A percentile compares a stretch with the other conserved stretches of the same genome.
Evolutionary conservation across 2,113 vertebrate species (phyloP).

Genomic region (Anas platyrhynchos): DNA sequence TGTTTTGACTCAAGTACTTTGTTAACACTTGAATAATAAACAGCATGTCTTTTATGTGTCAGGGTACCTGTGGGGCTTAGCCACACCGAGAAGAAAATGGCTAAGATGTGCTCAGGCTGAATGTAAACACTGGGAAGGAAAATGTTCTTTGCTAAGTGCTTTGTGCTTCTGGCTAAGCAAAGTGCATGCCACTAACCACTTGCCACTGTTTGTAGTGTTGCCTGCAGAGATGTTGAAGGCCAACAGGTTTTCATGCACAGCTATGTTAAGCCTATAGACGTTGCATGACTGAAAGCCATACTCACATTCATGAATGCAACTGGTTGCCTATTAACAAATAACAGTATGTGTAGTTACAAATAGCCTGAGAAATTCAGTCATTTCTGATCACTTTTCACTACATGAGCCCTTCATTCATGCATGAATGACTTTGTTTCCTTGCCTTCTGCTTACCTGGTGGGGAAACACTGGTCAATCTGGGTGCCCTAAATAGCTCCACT

Average conservation of each 20-base stretch:
- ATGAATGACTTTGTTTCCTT: not conserved
- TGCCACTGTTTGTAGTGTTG: not conserved
- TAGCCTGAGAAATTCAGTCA: not conserved
- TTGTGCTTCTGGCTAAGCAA: not conserved
- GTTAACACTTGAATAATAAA: constrained; percentile 50
- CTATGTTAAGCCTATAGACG: not conserved
- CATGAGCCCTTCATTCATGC: not conserved
- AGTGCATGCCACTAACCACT: not conserved
- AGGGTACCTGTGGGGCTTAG: not conserved
- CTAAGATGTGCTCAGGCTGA: not conserved
- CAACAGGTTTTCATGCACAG: not conserved
- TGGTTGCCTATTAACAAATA: not conserved
- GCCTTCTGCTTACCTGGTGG: not conserved
- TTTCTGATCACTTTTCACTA: not conserved
- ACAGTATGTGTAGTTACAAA: not conserved
- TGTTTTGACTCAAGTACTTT: constrained; percentile 21
- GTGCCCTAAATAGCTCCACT: not conserved
- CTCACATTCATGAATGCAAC: not conserved
- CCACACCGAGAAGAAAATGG: not conserved
- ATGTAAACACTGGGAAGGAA: not conserved
- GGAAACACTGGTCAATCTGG: not conserved
- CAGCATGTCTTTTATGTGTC: not conserved
- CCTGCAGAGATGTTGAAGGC: not conserved
- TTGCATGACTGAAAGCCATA: not conserved
- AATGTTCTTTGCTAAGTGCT: not conserved